phyloP scores from a whole-genome alignment of 2,113 vertebrate genomes.

The Cinclus cinclus region DNA sequence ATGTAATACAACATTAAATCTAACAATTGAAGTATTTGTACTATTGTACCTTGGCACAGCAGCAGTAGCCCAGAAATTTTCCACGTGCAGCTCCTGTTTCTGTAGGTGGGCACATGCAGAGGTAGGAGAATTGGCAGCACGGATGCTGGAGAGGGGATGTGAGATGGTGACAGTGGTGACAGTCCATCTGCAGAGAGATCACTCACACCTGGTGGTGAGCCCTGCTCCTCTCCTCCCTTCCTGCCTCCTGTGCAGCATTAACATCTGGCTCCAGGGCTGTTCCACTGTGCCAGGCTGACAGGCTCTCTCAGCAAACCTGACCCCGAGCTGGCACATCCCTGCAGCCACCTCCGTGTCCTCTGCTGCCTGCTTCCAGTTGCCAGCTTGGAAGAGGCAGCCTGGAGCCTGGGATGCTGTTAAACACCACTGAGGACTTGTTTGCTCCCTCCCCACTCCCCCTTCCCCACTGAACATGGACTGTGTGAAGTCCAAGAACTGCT shows the following conservation, averaged over 20 bases:
- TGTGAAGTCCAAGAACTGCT: constrained; percentile 22
- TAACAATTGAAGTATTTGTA: neutral
- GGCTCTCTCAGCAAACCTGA: neutral
- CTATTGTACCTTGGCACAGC: neutral
- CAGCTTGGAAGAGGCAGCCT: constrained; percentile 11
- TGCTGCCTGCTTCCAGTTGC: neutral
- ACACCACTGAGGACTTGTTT: neutral
- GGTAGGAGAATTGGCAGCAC: neutral
- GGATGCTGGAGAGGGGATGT: neutral
- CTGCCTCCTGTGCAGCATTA: neutral
- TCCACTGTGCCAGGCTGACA: neutral
- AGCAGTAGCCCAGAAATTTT: neutral
- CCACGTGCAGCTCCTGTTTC: neutral
- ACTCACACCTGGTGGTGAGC: neutral
- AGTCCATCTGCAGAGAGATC: neutral
- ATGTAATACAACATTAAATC: neutral
- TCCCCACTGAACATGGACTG: constrained; percentile 3
- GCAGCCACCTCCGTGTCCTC: neutral
- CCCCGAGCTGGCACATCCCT: neutral
- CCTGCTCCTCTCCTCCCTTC: neutral
- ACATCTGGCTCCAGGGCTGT: neutral
- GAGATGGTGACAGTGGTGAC: neutral
- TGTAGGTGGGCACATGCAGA: accelerated
- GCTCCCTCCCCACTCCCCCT: neutral
- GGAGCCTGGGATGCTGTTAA: constrained; percentile 17